Base-by-base conservation (phyloP, 2,797 vertebrate genomes). In the Microtus californicus region DNA sequence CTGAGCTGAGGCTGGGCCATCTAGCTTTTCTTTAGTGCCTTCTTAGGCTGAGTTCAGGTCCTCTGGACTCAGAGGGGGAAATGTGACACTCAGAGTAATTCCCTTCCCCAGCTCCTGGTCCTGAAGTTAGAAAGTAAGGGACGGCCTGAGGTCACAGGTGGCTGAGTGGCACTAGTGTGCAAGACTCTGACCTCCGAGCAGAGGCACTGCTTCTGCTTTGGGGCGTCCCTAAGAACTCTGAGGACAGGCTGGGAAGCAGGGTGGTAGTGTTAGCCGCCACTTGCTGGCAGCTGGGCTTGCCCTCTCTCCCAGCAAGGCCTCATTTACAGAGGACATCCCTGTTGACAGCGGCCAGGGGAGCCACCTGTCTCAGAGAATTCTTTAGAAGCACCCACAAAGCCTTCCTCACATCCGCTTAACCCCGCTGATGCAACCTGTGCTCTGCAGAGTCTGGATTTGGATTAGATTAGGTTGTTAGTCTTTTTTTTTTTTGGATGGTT, bases 21-120 rank as follows among this genome's bases (percentile, higher is more conserved):
- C 43, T 12, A 40, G 45, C 21, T 92, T 87, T 95, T 67, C 29
- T 65, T 88, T 61, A 45, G 74, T 48, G 17, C 17, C 15, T 88
- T 40, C 31, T 54, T 89, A 76, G 89, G 29, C 2, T 59, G 82
- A 89, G 25, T 74, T 25, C 23, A 91, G 79, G 61, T 63, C n/a
- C 89, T 80, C 92, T 85, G 92, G 90, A 59, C 79, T 69, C 48
- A 48, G 93, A 93, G 61, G 85, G 71, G 29, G 10, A 67, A n/a
- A 40, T 37, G 14, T 71, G 86, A 48, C 51, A 25, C 34, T 54
- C 65, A n/a, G 23, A 40, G 63, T 12, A 71, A 80, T 13, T 31
- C 54, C 19, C 78, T 90, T 82, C 19, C 87, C 54, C n/a, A 14
- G 29, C 15, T 89, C 34, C 48, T 27, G 59, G n/a, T 76, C 73